A percentile compares a stretch with the other conserved stretches of the same genome.
Evolutionary conservation across 2,113 vertebrate species (phyloP).

Genomic region (Coryphaenoides rupestris): DNA sequence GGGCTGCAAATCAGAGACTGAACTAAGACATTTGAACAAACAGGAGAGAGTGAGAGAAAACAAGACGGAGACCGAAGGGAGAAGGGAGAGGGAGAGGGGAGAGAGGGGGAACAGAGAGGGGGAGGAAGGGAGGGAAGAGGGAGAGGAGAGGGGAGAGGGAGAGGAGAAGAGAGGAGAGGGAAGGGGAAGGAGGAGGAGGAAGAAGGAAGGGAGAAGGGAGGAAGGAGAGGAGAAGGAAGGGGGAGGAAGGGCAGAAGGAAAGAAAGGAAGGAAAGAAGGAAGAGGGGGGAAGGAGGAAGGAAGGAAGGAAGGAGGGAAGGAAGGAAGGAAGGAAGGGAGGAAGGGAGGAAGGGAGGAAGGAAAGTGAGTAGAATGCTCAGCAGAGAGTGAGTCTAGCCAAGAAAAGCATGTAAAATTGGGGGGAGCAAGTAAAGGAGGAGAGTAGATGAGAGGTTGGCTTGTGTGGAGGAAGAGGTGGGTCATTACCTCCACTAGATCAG

Average conservation of each 20-base stretch:
- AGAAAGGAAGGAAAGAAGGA: background rate
- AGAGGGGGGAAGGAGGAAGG: background rate
- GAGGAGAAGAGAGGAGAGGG: background rate
- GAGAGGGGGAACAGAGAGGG: conserved; percentile 3
- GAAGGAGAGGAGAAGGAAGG: background rate
- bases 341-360: conserved; percentile 34
- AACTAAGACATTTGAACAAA: conserved; percentile 41
- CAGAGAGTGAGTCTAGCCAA: conserved; percentile 47
- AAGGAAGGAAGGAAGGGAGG: conserved; percentile 28
- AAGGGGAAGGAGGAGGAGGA: background rate
- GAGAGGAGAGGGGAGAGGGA: background rate
- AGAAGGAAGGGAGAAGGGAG: background rate
- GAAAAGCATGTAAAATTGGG: conserved; percentile 70
- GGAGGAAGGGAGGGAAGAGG: background rate
- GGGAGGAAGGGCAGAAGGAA: background rate
- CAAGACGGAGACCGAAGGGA: conserved; percentile 11
- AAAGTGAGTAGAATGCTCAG: conserved; percentile 5
- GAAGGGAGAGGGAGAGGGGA: conserved; percentile 18
- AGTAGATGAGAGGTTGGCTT: conserved; percentile 41
- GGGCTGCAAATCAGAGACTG: conserved; percentile 68
- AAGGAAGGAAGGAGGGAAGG: background rate
- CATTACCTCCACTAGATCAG: conserved; percentile 59
- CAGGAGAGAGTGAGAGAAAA: conserved; percentile 13
- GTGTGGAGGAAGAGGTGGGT: conserved; percentile 55
- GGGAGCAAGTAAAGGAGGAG: conserved; percentile 44